Percentiles rank a stretch among this genome's conserved stretches.
phyloP scores from a whole-genome alignment of 2,113 vertebrate genomes.

The Ammodytes marinus region DNA sequence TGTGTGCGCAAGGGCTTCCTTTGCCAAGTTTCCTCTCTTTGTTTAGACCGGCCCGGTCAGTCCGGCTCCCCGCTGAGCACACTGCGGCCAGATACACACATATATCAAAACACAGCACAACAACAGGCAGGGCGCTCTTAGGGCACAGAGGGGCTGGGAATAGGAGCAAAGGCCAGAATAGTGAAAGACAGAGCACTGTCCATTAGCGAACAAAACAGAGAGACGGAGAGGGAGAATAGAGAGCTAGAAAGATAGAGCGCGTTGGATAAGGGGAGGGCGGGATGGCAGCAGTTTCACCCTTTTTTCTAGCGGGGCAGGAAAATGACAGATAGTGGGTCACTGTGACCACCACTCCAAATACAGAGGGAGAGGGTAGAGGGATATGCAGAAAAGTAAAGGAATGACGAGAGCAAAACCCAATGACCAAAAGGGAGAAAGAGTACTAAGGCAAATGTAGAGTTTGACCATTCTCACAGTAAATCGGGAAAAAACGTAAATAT shows the following conservation, averaged over 20 bases:
- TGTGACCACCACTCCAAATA: background rate
- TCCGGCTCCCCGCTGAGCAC: conserved; percentile 73
- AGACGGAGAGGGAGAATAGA: background rate
- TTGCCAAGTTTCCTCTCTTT: conserved; percentile 85
- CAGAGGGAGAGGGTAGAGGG: background rate
- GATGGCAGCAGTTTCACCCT: background rate
- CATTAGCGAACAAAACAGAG: conserved; percentile 12
- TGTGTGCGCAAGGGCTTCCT: conserved; percentile 60
- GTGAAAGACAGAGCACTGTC: conserved; percentile 30
- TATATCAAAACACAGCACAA: conserved; percentile 77
- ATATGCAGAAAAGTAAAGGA: background rate
- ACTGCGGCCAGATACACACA: conserved; percentile 77
- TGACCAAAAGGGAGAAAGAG: background rate
- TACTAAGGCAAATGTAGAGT: background rate
- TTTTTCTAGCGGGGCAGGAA: background rate
- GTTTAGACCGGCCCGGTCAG: conserved; percentile 81
- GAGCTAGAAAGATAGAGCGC: background rate
- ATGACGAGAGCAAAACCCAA: background rate
- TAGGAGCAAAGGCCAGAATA: conserved; percentile 40
- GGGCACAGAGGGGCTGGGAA: conserved; percentile 70
- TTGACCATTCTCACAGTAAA: background rate
- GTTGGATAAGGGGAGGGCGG: background rate
- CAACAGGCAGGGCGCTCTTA: conserved; percentile 62
- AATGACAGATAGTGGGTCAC: conserved; percentile 14
- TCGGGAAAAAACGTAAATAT: fast-evolving